Conservation (phyloP, 30 jellyfish, hydroid and myxozoan species). For the Hydractinia symbiolongicarpus region DNA sequence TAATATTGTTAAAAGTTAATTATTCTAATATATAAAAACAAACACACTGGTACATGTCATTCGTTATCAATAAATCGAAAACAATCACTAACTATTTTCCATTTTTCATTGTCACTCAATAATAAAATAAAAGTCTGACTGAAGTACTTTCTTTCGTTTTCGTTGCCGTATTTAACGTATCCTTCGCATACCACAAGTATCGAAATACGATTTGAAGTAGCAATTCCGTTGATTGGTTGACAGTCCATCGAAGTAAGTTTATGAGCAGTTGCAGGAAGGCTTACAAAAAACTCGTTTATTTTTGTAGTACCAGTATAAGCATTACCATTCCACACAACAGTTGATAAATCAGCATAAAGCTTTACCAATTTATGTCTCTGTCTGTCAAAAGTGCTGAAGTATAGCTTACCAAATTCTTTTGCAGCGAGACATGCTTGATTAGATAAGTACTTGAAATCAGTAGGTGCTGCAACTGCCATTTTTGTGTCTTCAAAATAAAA, state of each 20-base stretch:
- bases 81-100: conserved; percentile 87
- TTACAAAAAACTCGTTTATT: conserved; percentile 55
- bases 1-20: too few species aligned
- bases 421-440: conserved; percentile 83
- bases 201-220: conserved; percentile 56
- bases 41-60: neutral
- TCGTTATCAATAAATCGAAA: conserved; percentile 57
- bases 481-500: neutral
- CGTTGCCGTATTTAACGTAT: conserved; percentile 42
- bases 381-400: conserved; percentile 50
- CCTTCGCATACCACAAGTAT: conserved; percentile 74
- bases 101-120: conserved; percentile 44
- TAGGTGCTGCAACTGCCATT: conserved; percentile 1
- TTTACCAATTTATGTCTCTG: conserved; percentile 70
- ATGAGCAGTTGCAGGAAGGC: conserved; percentile 73
- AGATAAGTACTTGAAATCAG: conserved; percentile 60
- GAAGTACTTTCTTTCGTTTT: conserved; percentile 43
- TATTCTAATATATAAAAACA: neutral
- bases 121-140: conserved; percentile 54
- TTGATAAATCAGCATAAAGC: conserved; percentile 68
- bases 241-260: conserved; percentile 62
- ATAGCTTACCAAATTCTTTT: conserved; percentile 63
- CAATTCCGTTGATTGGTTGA: conserved; percentile 75
- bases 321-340: conserved; percentile 89
- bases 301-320: conserved; percentile 42